Conservation (phyloP, 2,888 invertebrate genomes). For the Allacma fusca region DNA sequence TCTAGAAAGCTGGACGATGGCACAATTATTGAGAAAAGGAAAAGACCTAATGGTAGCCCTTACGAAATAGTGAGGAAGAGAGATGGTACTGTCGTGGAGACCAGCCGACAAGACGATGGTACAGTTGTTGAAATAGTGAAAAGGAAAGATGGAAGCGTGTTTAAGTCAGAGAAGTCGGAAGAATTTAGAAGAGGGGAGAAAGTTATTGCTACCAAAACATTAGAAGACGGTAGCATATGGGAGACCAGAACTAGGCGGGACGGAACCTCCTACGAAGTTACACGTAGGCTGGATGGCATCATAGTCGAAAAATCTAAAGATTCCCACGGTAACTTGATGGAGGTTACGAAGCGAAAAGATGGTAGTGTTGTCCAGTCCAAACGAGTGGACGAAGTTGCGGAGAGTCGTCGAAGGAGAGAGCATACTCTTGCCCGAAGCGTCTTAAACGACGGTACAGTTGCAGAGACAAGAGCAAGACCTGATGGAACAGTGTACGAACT, state of each 20-base stretch:
- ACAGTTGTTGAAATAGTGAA: slow-evolving; percentile 18
- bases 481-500: slow-evolving; percentile 11
- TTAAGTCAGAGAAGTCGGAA: neutral
- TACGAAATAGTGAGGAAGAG: neutral
- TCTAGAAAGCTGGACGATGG: slow-evolving; percentile 18
- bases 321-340: neutral
- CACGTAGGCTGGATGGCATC: neutral
- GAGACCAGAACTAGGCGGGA: slow-evolving; percentile 15
- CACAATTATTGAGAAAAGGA: slow-evolving; percentile 4
- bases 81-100: slow-evolving; percentile 32
- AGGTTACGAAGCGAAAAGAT: neutral
- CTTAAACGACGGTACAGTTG: neutral
- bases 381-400: neutral
- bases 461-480: neutral
- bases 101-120: slow-evolving; percentile 23
- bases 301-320: neutral
- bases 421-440: neutral
- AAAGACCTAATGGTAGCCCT: slow-evolving; percentile 27
- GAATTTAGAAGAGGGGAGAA: neutral
- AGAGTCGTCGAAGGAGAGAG: neutral
- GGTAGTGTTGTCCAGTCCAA: neutral
- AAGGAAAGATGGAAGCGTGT: slow-evolving; percentile 6
- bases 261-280: slow-evolving; percentile 10
- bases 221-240: slow-evolving; percentile 2
- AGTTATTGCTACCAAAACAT: neutral